Percentiles rank a stretch among this genome's conserved stretches.
These are phyloP conservation scores for Bombus sylvicola DNA, from an alignment of 1,140 invertebrate genomes.

Conservation along the genomic window DNA sequence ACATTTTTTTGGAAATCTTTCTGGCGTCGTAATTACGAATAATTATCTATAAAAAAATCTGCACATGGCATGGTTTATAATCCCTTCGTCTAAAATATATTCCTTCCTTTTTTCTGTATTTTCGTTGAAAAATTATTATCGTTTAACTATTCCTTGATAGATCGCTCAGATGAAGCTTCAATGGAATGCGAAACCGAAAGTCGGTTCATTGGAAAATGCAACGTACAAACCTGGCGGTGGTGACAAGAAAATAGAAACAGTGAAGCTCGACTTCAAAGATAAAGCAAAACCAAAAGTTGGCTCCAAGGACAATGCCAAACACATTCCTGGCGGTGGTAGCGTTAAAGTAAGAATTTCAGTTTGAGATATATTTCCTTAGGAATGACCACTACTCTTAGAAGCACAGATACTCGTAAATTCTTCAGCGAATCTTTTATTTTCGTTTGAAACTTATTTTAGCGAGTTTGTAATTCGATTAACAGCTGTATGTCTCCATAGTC, in stretches of 20 bases:
- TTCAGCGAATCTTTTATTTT: background rate
- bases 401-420: background rate
- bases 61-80: background rate
- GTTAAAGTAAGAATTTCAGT: conserved; percentile 89
- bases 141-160: conserved; percentile 79
- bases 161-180: conserved; percentile 93
- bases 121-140: background rate
- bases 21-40: background rate
- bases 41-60: background rate
- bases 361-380: background rate
- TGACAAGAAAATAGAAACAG: conserved; percentile 94
- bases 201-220: conserved; percentile 97
- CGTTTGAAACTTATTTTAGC: background rate
- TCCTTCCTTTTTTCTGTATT: too few relatives aligned
- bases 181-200: conserved; percentile 96
- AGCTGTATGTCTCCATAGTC: background rate
- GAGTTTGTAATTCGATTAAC: background rate
- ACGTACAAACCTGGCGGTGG: conserved; percentile 95
- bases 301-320: conserved; percentile 95
- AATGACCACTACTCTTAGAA: background rate
- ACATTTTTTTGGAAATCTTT: background rate
- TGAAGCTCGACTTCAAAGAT: conserved; percentile 95
- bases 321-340: conserved; percentile 93
- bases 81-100: too few relatives aligned
- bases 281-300: conserved; percentile 96